Evolutionary conservation across 2,797 vertebrate species (phyloP), one percentile per base, ranked within the genome.

Genomic region (Calcarius lapponicus): DNA sequence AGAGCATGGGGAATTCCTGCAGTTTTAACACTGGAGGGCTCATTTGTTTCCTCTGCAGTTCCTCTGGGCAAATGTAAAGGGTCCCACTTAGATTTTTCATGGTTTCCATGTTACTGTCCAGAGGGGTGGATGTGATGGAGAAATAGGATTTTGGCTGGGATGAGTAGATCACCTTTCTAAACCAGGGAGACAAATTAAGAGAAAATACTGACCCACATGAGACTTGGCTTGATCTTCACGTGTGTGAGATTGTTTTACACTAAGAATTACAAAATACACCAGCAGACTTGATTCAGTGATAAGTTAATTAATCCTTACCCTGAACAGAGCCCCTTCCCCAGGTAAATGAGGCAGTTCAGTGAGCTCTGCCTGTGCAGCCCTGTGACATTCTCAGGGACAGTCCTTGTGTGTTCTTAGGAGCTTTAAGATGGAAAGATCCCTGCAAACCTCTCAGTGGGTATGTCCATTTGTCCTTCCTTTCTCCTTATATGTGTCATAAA

Each of bases 381-480:
- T 57, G 66, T 34, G n/a, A 34, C 28, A 1, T 38, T 45, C 13
- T 13, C 19, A 64, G 73, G n/a, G 21, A 18, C 31, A 83, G 42
- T 34, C 43, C 32, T 0, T n/a, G 20, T 1, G 1, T 42, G 25
- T 29, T 47, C 14, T 45, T 22, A 10, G 36, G 45, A 73, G 32
- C 34, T 78, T 81, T 79, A 10, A 5, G 7, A 2, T 54, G 36
- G 32, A 60, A 64, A 61, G 57, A 60, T 67, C 32, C 36, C 50
- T 65, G 64, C 13, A 11, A 9, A 25, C 14, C 15, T 54, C 40
- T 9, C 69, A 22, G 26, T 34, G 26, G 43, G 28, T 22, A 5
- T 26, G 31, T 72, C 66, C 17, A 6, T 36, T 79, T 89, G 81
- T 85, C 84, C 78, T 82, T 95, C 36, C 40, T 73, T 78, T 91